Percentiles rank a stretch among this genome's conserved stretches.
phyloP scores from a whole-genome alignment of 2,888 invertebrate genomes.

The Drosophila testacea region DNA sequence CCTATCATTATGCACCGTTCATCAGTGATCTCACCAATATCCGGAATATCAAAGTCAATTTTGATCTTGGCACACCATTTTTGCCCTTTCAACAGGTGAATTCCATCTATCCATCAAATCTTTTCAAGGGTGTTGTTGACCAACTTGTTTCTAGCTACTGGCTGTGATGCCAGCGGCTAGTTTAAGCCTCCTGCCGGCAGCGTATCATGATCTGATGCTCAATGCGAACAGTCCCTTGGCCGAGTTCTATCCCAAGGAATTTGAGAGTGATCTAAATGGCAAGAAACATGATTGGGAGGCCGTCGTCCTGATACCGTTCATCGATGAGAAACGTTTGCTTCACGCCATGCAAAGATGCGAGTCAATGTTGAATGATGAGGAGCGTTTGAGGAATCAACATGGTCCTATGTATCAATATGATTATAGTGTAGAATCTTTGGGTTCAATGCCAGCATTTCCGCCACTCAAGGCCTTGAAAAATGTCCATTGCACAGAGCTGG shows the following conservation, averaged over 20 bases:
- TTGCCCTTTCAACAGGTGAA: constrained; percentile 94
- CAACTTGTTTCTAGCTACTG: constrained; percentile 87
- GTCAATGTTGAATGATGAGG: constrained; percentile 88
- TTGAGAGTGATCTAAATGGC: constrained; percentile 97
- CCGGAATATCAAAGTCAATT: constrained; percentile 90
- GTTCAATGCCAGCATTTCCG: constrained; percentile 86
- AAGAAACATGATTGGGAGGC: constrained; percentile 99
- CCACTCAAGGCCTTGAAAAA: constrained; percentile 87
- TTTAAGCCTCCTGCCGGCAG: constrained; percentile 90
- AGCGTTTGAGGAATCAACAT: constrained; percentile 91
- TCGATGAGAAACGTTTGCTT: constrained; percentile 92
- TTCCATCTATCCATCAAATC: constrained; percentile 9
- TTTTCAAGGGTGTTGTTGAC: constrained; percentile 3
- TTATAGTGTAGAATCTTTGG: constrained; percentile 87
- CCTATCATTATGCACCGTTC: constrained; percentile 98
- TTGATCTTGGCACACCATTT: constrained; percentile 94
- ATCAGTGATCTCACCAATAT: constrained; percentile 96
- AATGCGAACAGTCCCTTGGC: constrained; percentile 91
- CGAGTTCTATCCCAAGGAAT: constrained; percentile 95
- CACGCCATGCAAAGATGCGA: constrained; percentile 91
- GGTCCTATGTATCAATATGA: constrained; percentile 95
- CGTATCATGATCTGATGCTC: constrained; percentile 92
- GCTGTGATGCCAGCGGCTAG: constrained; percentile 96
- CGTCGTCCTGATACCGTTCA: constrained; percentile 96
- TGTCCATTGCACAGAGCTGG: constrained; percentile 76